Evolutionary conservation across 2,888 invertebrate genomes (phyloP).

Genomic region (Trachelus iudaicus): DNA sequence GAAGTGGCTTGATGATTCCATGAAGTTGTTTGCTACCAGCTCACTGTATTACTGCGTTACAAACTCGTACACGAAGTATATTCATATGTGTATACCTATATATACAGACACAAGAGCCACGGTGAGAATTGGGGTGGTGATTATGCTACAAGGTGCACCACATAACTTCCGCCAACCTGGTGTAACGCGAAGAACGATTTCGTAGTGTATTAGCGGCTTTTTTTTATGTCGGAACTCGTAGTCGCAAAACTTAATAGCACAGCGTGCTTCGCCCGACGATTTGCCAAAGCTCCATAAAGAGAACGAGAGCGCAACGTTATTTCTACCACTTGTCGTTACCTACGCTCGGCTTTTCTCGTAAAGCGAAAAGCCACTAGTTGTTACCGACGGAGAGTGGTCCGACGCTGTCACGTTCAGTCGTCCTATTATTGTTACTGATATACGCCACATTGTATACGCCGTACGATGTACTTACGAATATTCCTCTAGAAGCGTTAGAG

Average conservation of each 20-base stretch:
- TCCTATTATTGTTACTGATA: neutral
- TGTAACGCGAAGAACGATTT: neutral
- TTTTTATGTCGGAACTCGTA: neutral
- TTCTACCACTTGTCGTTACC: neutral
- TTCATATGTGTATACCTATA: neutral
- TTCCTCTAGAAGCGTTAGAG: neutral
- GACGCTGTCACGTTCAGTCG: neutral
- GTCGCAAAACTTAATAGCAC: neutral
- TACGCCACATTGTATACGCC: neutral
- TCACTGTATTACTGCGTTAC: neutral
- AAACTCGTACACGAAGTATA: neutral
- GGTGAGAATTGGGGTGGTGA: conserved; percentile 6
- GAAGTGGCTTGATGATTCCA: neutral
- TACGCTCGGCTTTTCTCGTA: neutral
- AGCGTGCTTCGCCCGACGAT: neutral
- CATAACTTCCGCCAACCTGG: conserved; percentile 1
- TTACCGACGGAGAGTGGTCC: neutral
- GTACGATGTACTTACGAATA: neutral
- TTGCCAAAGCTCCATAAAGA: neutral
- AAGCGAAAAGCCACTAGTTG: neutral
- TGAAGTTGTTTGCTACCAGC: neutral
- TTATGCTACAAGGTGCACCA: conserved; percentile 2
- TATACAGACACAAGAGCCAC: neutral
- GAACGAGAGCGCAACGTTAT: neutral
- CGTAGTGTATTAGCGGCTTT: neutral